phyloP scores from a whole-genome alignment of 2,113 vertebrate species.

The Indicator maculatus region DNA sequence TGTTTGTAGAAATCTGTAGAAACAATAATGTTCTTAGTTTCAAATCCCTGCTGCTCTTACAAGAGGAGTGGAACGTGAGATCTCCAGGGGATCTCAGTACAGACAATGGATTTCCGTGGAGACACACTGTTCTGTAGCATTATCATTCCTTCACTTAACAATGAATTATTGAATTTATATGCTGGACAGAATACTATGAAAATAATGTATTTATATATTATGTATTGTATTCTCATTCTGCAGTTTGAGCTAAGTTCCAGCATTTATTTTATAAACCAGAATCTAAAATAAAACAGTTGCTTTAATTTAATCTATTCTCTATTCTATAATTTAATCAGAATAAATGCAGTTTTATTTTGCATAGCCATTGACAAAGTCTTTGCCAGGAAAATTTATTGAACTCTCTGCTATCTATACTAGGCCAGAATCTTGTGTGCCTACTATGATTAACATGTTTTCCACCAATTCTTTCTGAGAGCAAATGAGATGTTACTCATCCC shows the following conservation, averaged over 20 bases:
- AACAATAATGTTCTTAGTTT: background rate
- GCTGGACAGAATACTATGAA: background rate
- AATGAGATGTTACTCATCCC: background rate
- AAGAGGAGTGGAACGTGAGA: background rate
- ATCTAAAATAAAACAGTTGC: slow-evolving; percentile 14
- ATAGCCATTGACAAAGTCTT: background rate
- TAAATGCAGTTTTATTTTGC: background rate
- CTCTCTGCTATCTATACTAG: background rate
- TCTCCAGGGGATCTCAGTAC: background rate
- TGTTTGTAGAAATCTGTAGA: background rate
- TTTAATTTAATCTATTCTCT: slow-evolving; percentile 20
- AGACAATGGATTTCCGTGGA: background rate
- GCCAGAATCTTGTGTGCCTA: background rate
- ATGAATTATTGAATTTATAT: background rate
- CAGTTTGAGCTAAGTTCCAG: background rate
- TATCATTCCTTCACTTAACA: background rate
- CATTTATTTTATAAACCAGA: background rate
- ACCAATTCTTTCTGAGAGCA: background rate
- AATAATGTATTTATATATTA: background rate
- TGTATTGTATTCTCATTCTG: background rate
- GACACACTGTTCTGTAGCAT: background rate
- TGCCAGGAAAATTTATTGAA: background rate
- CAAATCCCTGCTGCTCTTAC: background rate
- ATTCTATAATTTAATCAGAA: slow-evolving; percentile 1
- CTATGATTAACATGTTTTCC: background rate